Conservation (phyloP, 2,797 vertebrate genomes). For the Morelia viridis region DNA sequence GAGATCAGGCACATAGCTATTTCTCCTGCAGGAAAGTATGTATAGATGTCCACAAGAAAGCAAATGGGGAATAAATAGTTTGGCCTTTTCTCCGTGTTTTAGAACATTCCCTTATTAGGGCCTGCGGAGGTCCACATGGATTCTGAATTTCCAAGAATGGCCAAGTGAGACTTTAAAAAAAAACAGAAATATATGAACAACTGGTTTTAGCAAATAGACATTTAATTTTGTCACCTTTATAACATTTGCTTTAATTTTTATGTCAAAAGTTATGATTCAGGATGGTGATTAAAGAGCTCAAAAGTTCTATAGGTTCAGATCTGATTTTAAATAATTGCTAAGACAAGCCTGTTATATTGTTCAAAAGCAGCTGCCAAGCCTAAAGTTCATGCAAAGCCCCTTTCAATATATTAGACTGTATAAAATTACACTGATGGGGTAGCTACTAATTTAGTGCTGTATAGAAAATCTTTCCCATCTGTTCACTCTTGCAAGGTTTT, state of each 20-base stretch:
- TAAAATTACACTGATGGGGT: slow-evolving; percentile 7
- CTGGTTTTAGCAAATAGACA: background rate
- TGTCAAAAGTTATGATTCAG: background rate
- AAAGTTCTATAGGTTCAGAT: background rate
- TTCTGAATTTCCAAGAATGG: background rate
- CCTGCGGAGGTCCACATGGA: background rate
- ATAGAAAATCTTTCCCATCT: background rate
- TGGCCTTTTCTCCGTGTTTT: background rate
- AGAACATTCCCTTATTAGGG: background rate
- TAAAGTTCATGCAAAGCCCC: background rate
- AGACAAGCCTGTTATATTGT: background rate
- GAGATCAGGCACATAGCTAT: background rate
- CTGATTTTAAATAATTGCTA: background rate
- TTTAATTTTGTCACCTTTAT: slow-evolving; percentile 14
- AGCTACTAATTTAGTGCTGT: slow-evolving; percentile 20
- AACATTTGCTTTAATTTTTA: slow-evolving; percentile 3
- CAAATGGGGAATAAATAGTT: background rate
- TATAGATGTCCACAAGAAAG: background rate
- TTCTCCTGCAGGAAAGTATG: background rate
- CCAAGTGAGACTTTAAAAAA: background rate
- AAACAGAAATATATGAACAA: background rate
- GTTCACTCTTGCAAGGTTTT: background rate
- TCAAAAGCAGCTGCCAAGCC: background rate
- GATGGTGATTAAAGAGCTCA: background rate
- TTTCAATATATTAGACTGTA: background rate